phyloP scores from a whole-genome alignment of 2,113 vertebrate genomes.

The Plecotus auritus region DNA sequence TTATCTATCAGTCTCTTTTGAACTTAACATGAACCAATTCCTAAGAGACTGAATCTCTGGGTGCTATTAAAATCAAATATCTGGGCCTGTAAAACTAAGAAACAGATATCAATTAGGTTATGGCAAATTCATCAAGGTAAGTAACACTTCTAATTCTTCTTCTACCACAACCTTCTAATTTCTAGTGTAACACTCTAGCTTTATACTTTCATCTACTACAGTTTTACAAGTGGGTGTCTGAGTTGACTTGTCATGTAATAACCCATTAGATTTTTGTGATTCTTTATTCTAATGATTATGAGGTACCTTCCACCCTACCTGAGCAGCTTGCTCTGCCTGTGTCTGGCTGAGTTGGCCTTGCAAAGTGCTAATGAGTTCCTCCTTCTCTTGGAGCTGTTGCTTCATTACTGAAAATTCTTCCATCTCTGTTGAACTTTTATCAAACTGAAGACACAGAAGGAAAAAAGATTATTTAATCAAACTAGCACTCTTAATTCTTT shows the following conservation, averaged over 20 bases:
- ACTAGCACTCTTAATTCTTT: conserved; percentile 20
- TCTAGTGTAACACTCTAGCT: neutral
- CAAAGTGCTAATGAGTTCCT: conserved; percentile 78
- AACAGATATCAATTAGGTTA: neutral
- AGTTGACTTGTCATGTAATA: neutral
- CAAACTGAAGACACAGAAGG: neutral
- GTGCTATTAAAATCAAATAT: conserved; percentile 20
- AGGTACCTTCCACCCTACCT: conserved; percentile 77
- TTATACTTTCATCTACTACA: neutral
- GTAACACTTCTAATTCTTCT: neutral
- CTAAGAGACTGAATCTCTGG: neutral
- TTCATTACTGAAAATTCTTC: conserved; percentile 81
- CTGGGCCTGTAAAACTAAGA: neutral
- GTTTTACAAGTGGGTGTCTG: neutral
- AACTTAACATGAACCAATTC: neutral
- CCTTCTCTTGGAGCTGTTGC: conserved; percentile 81
- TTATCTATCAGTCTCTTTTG: neutral
- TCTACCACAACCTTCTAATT: neutral
- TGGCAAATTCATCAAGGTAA: neutral
- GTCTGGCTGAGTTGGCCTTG: conserved; percentile 83
- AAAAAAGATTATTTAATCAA: conserved; percentile 21
- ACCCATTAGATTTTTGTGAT: neutral
- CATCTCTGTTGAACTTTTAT: conserved; percentile 56
- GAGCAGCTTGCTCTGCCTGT: conserved; percentile 81
- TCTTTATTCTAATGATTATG: neutral